Conservation (phyloP, 2,888 invertebrate species). For the Chironomus tentans region DNA sequence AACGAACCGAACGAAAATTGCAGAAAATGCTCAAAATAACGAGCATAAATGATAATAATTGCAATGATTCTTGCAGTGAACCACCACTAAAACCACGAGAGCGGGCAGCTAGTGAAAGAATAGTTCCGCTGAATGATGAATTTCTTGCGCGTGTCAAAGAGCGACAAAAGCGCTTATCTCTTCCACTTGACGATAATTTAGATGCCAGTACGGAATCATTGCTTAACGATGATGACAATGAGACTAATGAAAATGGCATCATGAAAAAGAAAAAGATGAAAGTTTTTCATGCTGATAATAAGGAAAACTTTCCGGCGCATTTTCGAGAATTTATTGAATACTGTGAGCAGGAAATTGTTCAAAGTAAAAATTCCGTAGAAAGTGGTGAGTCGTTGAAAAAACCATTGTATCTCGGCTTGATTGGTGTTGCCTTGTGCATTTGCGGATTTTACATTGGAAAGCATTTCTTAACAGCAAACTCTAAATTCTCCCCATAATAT, state of each 20-base stretch:
- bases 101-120: conserved; percentile 31
- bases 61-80: conserved; percentile 26
- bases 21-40: conserved; percentile 74
- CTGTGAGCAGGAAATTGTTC: conserved; percentile 43
- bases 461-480: conserved; percentile 2
- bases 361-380: conserved; percentile 39
- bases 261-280: background rate
- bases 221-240: conserved; percentile 28
- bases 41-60: conserved; percentile 38
- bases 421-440: conserved; percentile 39
- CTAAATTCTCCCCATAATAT: background rate
- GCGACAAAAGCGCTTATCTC: conserved; percentile 58
- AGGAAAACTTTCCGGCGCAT: conserved; percentile 59
- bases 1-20: conserved; percentile 66
- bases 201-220: conserved; percentile 48
- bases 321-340: conserved; percentile 68
- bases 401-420: conserved; percentile 44
- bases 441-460: conserved; percentile 17
- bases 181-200: conserved; percentile 55
- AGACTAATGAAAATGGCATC: conserved; percentile 35
- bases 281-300: background rate
- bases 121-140: conserved; percentile 49
- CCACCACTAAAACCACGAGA: conserved; percentile 30
- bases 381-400: conserved; percentile 45
- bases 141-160: conserved; percentile 68